Percentiles rank a stretch among this genome's conserved stretches.
These are phyloP conservation scores for Amblyornis subalaris DNA, from an alignment of 2,113 vertebrate genomes.

Conservation along the genomic window DNA sequence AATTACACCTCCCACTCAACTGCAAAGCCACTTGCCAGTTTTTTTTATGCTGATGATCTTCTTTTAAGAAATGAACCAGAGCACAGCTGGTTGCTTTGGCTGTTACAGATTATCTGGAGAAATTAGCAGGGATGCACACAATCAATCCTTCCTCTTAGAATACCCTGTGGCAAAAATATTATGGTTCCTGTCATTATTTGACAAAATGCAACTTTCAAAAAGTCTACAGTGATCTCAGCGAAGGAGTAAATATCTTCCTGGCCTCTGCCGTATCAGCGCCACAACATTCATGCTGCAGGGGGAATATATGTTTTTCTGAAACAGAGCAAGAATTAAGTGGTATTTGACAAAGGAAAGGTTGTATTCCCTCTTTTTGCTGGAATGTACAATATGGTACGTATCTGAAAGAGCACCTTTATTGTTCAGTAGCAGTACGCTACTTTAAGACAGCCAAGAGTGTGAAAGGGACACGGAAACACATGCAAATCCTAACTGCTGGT, in stretches of 20 bases:
- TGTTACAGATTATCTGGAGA: background rate
- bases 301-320: background rate
- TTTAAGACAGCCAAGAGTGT: background rate
- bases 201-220: background rate
- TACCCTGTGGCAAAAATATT: background rate
- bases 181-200: background rate
- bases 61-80: background rate
- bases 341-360: background rate
- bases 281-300: background rate
- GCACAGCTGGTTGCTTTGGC: background rate
- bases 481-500: background rate
- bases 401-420: background rate
- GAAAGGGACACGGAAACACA: background rate
- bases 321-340: background rate
- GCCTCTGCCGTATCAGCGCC: background rate
- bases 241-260: background rate
- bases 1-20: background rate
- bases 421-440: background rate
- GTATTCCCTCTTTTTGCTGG: background rate
- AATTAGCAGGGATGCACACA: background rate
- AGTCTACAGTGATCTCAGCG: background rate
- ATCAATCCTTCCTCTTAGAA: background rate
- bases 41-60: background rate
- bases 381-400: rapidly evolving
- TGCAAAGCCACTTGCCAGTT: background rate